Conservation (phyloP, 2,888 invertebrate genomes). For the Celastrina argiolus region DNA sequence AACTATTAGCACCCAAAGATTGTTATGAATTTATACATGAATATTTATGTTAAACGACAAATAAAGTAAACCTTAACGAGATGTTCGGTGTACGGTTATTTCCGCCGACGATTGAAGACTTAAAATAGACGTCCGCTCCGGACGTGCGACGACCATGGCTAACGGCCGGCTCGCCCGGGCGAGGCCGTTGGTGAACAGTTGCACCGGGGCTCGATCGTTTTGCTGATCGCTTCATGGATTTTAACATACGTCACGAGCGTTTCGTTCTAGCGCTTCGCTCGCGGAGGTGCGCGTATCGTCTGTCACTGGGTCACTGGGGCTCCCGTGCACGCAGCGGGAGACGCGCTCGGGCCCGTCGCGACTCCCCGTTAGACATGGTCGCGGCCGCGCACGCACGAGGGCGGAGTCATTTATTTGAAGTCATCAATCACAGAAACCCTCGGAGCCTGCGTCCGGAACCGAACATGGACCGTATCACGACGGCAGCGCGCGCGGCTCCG, state of each 20-base stretch:
- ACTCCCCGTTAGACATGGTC: constrained; percentile 19
- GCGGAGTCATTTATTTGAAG: constrained; percentile 76
- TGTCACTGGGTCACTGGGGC: constrained; percentile 3
- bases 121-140: constrained; percentile 42
- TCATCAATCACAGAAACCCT: constrained; percentile 71
- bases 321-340: constrained; percentile 1
- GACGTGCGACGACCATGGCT: constrained; percentile 17
- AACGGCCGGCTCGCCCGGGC: not conserved
- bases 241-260: not conserved
- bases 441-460: constrained; percentile 71
- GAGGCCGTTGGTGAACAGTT: not conserved
- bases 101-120: constrained; percentile 45
- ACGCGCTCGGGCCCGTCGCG: constrained; percentile 3
- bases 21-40: constrained; percentile 78
- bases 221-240: not conserved
- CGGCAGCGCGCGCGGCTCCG: constrained; percentile 35
- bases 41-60: constrained; percentile 77
- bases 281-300: not conserved
- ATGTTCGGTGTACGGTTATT: constrained; percentile 37
- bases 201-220: not conserved
- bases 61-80: constrained; percentile 69
- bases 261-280: not conserved
- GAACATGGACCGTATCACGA: constrained; percentile 69
- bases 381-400: constrained; percentile 46
- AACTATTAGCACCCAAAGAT: constrained; percentile 75